Evolutionary conservation across 2,797 vertebrate species (phyloP), one percentile per base, ranked within the genome.

Genomic region (Gila robusta): DNA sequence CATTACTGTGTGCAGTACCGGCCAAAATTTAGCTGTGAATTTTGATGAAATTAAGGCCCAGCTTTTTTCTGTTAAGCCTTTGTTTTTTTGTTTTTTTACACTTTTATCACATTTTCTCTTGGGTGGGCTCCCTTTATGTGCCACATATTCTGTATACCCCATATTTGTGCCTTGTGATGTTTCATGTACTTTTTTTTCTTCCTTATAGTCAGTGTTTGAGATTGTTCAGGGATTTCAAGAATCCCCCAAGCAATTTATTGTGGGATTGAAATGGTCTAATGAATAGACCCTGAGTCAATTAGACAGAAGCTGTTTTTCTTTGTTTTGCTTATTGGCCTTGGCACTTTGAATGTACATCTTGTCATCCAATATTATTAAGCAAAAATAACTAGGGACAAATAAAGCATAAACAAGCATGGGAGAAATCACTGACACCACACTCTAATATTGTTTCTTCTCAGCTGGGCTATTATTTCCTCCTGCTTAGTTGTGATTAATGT

Each of bases 211-310:
- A 71, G 64, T 44, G 69, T 67, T 62, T 79, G 89, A 92, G 93
- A 95, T 95, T 95, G 95, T 90, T 92, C 84, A 91, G 94, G 93
- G 94, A 93, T 90, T 94, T 93, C 87, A 93, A 89, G 90, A 94
- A 93, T 83, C 85, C 94, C 93, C 92, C 87, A 91, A 95, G 93
- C 95, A 94, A 90, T 90, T 89, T 89, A 84, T 92, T 91, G 88
- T 90, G 69, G 88, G 88, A 89, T 92, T 91, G 89, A 92, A 93
- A 91, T 92, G 91, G 90, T 93, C 86, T 93, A 94, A 95, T 93
- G 93, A 94, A 94, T 91, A 92, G 90, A 88, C 88, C 89, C 77
- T 41, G 85, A 92, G 93, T 94, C 94, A 95, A 92, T 94, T 94
- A 94, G 90, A 91, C 86, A 80, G 85, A 86, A 85, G 88, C 91